Evolutionary conservation across 2,797 vertebrate species (phyloP), one percentile per base, ranked within the genome.

Genomic region (Xenopus petersii): DNA sequence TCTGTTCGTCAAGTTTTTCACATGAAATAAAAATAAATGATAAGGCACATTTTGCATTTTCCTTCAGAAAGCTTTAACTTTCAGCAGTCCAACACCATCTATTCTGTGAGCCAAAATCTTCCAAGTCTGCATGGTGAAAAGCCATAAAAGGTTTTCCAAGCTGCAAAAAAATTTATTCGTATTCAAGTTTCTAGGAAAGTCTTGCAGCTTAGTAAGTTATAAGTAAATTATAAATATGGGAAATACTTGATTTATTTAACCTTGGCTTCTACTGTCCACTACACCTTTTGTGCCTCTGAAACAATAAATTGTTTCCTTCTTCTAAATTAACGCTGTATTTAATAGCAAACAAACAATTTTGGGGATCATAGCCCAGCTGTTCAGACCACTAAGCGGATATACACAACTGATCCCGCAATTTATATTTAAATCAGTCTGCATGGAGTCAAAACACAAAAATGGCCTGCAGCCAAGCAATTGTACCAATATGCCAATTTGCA

Each of bases 361-460:
- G 73, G 73, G 58, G 64, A 63, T 36, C 66, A 54, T 58, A 62
- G 59, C n/a, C 64, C 73, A 75, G 59, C 66, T 68, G 66, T 62
- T 63, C 8, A 63, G 68, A 51, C 12, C 67, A 10, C 66, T 42
- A 63, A 46, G 15, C 58, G 48, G 12, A 46, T 12, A 62, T 30
- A 24, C 48, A 36, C n/a, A 21, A 62, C 67, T 62, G 66, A 74
- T 60, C 66, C 66, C 30, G 65, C 65, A 62, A 30, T 68, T 74
- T 61, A 62, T 49, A 67, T 54, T 67, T 55, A 48, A 55, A 67
- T 55, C 58, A 74, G 64, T 55, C n/a, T 74, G 68, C 65, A 63
- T 46, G 7, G 21, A 68, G 30, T 47, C 65, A 12, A 47, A 63
- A 51, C 51, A 61, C 51, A 21, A 55, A 55, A 62, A 69, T 58